A percentile compares a stretch with the other conserved stretches of the same genome.
phyloP scores from a whole-genome alignment of 2,797 vertebrate genomes.

The Poeciliopsis gracilis region DNA sequence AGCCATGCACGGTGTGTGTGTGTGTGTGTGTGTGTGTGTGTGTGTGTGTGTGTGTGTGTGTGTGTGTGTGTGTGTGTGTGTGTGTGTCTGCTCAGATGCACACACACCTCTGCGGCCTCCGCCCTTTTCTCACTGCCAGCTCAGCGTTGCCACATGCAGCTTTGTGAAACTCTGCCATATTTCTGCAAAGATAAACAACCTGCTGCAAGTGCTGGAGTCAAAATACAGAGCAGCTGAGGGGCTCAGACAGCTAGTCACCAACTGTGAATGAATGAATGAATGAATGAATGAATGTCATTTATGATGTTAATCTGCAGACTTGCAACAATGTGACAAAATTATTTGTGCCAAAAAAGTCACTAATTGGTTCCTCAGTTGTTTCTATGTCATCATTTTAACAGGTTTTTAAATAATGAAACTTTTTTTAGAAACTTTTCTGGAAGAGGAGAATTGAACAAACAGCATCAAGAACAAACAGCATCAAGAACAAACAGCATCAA shows the following conservation, averaged over 20 bases:
- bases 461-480: background rate
- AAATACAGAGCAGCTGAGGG: background rate
- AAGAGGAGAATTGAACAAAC: background rate
- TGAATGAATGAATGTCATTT: no score
- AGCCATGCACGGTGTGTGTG: no score
- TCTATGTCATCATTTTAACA: background rate
- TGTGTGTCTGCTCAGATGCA: background rate
- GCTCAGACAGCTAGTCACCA: no score
- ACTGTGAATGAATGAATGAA: no score
- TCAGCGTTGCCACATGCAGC: slow-evolving; percentile 11
- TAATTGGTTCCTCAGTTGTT: background rate
- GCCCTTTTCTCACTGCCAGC: background rate
- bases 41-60: no score
- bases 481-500: no score
- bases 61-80: no score
- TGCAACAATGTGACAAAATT: no score
- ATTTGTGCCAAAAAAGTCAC: background rate
- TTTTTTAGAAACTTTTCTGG: background rate
- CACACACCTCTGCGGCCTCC: background rate
- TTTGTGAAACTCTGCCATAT: slow-evolving; percentile 6
- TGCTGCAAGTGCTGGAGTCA: background rate
- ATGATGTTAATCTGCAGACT: background rate
- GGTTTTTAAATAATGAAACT: background rate
- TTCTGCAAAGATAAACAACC: background rate
- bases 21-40: no score